Conservation (phyloP, 2,113 vertebrate genomes). For the Pandion haliaetus region DNA sequence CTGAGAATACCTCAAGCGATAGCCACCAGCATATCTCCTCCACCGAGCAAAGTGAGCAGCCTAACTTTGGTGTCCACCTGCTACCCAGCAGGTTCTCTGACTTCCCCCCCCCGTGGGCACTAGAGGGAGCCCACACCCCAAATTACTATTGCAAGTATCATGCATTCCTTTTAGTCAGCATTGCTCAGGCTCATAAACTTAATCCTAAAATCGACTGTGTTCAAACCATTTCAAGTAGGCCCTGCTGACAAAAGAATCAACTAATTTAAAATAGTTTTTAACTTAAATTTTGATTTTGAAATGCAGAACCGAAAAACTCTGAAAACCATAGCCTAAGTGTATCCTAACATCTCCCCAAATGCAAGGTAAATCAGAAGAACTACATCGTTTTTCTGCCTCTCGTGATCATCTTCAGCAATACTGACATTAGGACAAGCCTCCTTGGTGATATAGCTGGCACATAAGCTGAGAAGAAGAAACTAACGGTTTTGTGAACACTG, state of each 20-base stretch:
- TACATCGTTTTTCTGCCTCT: background rate
- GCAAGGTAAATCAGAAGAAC: background rate
- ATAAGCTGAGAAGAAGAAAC: background rate
- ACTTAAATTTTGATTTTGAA: background rate
- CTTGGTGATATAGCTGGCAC: background rate
- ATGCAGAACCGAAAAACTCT: background rate
- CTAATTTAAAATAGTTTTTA: background rate
- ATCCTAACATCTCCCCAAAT: background rate
- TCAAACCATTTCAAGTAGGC: background rate
- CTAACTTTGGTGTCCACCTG: rapidly evolving
- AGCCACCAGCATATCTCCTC: background rate
- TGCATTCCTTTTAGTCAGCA: background rate
- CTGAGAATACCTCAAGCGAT: background rate
- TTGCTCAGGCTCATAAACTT: background rate
- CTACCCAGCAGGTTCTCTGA: background rate
- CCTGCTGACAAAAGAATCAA: background rate
- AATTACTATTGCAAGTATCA: background rate
- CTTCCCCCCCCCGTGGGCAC: background rate
- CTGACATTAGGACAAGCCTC: background rate
- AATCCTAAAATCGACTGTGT: background rate
- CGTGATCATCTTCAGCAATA: background rate
- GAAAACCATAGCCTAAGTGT: background rate
- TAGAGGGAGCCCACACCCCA: background rate
- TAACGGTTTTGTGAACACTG: background rate
- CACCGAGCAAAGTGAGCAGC: background rate